Conservation (phyloP, 1,140 invertebrate species). For the Zophobas atratus region DNA sequence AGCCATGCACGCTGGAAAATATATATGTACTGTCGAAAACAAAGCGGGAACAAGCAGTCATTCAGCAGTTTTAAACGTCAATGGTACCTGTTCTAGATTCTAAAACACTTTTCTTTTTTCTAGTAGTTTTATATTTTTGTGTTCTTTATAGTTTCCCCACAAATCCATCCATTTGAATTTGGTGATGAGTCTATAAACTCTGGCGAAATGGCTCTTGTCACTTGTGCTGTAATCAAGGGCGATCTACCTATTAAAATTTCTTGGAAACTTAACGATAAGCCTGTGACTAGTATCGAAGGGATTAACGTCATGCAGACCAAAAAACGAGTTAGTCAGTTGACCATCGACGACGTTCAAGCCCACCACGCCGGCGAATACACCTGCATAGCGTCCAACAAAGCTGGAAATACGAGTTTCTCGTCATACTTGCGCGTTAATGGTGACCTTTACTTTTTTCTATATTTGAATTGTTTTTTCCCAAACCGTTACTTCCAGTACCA, state of each 20-base stretch:
- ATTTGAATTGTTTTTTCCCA: constrained; percentile 71
- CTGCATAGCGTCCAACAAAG: constrained; percentile 77
- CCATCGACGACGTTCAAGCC: constrained; percentile 76
- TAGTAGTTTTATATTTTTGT: constrained; percentile 49
- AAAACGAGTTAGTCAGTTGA: constrained; percentile 75
- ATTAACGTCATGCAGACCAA: constrained; percentile 74
- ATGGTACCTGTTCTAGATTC: constrained; percentile 70
- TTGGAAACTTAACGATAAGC: constrained; percentile 78
- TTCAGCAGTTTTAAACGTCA: constrained; percentile 74
- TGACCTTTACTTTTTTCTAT: constrained; percentile 55
- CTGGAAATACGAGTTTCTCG: constrained; percentile 73
- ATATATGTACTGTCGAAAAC: constrained; percentile 79
- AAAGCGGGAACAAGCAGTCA: constrained; percentile 75
- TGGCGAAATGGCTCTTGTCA: constrained; percentile 70
- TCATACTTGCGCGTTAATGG: constrained; percentile 76
- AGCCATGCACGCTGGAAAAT: constrained; percentile 74
- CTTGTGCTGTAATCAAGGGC: constrained; percentile 76
- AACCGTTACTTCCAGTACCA: constrained; percentile 67
- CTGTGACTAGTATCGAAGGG: constrained; percentile 67
- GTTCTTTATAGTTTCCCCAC: constrained; percentile 67
- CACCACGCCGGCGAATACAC: constrained; percentile 77
- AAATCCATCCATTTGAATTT: constrained; percentile 70
- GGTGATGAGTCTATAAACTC: constrained; percentile 70
- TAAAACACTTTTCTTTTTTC: constrained; percentile 29
- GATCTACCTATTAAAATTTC: constrained; percentile 75